Evolutionary conservation across 2,797 vertebrate species (phyloP), one percentile per base, ranked within the genome.

Genomic region (Aplochiton taeniatus): DNA sequence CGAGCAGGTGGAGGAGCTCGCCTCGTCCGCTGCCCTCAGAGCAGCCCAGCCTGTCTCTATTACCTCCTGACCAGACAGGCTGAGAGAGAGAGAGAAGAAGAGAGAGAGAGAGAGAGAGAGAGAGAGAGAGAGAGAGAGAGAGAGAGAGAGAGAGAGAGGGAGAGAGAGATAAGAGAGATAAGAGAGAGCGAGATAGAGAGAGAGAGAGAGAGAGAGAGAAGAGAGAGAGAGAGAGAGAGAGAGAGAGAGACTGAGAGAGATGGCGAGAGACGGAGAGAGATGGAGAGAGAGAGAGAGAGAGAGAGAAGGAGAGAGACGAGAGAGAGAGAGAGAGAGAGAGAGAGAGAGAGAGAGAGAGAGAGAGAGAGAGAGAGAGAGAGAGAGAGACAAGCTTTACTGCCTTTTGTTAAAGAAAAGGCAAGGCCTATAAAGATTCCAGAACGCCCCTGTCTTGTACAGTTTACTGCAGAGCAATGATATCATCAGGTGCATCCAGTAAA

Each of bases 1-100:
- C 62, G 45, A 85, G 77, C 86, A 87, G 84, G 83, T 83, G 86
- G 77, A 66, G 78, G 83, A 69, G 80, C 75, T 80, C 67, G 75
- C 67, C 78, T 72, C 60, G 52, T 77, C 70, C 51, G 72, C 75
- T 67, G 76, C 74, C 9, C 65, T 79, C 72, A 77, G 73, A 61
- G 83, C 55, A 66, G 60, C 81, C 73, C 73, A 77, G 73, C 58
- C 76, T 67, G 74, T 78, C 81, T 83, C 82, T 74, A 83, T 87
- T 83, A 81, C 75, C 75, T 81, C 76, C 69, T 77, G 75, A 83
- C 76, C 69, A 68, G 57, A 58, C 53, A 69, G 63, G 75, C 55
- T 31, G 41, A 57, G 12, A 8, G 44, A 49, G 47, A 61, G 53
- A 56, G 42, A 9, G 48, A 60, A 47, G 61, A 61, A 61, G 59